Conservation (phyloP, 2,888 invertebrate genomes). For the Diaphora mendica region DNA sequence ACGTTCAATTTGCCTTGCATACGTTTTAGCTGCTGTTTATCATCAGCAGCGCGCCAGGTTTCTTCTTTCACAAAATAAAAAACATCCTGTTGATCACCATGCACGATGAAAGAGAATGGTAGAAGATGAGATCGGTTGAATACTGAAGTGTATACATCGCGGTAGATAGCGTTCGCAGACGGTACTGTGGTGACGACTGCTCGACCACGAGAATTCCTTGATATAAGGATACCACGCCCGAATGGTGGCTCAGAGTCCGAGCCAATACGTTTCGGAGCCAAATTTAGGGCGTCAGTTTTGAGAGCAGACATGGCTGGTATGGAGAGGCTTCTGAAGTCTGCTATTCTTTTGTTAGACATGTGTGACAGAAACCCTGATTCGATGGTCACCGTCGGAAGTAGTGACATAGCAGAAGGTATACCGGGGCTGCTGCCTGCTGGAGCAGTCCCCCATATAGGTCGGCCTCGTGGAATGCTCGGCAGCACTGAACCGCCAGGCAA, state of each 20-base stretch:
- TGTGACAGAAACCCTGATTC: slow-evolving; percentile 95
- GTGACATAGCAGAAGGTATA: slow-evolving; percentile 88
- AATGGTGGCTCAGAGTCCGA: slow-evolving; percentile 96
- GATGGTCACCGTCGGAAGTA: slow-evolving; percentile 90
- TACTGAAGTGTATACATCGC: slow-evolving; percentile 96
- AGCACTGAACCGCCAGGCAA: slow-evolving; percentile 89
- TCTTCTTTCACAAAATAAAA: slow-evolving; percentile 98
- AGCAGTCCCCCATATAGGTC: slow-evolving; percentile 86
- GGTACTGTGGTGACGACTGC: slow-evolving; percentile 95
- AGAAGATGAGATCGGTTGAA: slow-evolving; percentile 95
- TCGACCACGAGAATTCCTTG: slow-evolving; percentile 91
- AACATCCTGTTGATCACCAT: slow-evolving; percentile 95
- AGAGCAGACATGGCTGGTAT: slow-evolving; percentile 93
- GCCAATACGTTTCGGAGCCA: slow-evolving; percentile 91
- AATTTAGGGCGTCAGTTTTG: slow-evolving; percentile 91
- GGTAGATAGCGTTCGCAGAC: slow-evolving; percentile 95
- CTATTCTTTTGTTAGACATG: slow-evolving; percentile 92
- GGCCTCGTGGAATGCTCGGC: slow-evolving; percentile 86
- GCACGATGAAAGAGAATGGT: slow-evolving; percentile 95
- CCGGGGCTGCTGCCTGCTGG: slow-evolving; percentile 83
- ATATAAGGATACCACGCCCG: slow-evolving; percentile 94
- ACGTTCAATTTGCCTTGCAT: slow-evolving; percentile 96
- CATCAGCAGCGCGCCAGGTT: slow-evolving; percentile 95
- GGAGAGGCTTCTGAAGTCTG: slow-evolving; percentile 91
- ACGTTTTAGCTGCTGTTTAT: slow-evolving; percentile 94